phyloP scores from a whole-genome alignment of 2,797 vertebrate species.

The Smutsia gigantea region DNA sequence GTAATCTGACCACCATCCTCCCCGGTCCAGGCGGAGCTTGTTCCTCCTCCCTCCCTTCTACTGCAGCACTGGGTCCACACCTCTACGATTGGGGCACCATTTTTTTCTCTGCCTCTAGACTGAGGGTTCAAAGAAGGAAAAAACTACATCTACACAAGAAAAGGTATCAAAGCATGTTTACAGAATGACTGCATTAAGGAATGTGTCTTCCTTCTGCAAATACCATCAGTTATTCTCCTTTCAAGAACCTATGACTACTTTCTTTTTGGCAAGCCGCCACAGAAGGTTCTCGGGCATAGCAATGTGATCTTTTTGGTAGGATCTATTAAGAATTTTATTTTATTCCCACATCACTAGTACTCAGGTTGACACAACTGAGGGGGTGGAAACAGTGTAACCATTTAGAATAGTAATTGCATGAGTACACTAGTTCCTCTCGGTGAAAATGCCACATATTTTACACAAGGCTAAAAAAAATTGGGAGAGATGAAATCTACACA shows the following conservation, averaged over 20 bases:
- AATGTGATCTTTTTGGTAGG: slow-evolving; percentile 9
- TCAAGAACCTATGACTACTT: background rate
- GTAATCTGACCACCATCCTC: background rate
- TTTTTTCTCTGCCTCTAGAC: background rate
- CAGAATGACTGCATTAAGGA: background rate
- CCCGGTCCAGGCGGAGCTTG: background rate
- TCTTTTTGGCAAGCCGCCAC: slow-evolving; percentile 29
- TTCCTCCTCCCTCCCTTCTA: background rate
- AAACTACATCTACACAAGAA: background rate
- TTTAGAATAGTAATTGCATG: slow-evolving; percentile 19
- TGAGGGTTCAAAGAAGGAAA: slow-evolving; percentile 14
- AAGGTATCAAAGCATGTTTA: background rate
- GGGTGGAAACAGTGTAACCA: slow-evolving; percentile 26
- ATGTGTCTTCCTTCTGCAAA: background rate
- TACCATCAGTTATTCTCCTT: background rate
- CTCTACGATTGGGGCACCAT: background rate
- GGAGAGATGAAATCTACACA: slow-evolving; percentile 1
- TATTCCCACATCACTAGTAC: background rate
- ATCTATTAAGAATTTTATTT: slow-evolving; percentile 24
- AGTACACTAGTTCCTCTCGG: background rate
- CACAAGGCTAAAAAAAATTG: background rate
- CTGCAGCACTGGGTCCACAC: background rate
- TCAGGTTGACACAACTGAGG: background rate
- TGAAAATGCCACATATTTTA: slow-evolving; percentile 48
- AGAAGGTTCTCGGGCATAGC: background rate